phyloP scores from a whole-genome alignment of 2,888 invertebrate genomes.

The Eutolmus rufibarbis region DNA sequence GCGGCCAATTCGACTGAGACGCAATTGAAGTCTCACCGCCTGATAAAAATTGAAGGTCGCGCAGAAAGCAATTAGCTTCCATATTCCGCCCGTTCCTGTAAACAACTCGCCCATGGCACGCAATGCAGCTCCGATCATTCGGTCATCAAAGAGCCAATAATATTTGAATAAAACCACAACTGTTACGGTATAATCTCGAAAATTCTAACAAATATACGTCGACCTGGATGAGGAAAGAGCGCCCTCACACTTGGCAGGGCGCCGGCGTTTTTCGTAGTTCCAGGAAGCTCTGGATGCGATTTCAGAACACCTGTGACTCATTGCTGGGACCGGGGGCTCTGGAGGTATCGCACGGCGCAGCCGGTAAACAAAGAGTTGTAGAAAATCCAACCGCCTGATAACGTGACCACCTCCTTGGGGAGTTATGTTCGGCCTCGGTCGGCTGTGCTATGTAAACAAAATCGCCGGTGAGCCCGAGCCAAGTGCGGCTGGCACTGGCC shows the following conservation, averaged over 20 bases:
- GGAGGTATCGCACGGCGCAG: background rate
- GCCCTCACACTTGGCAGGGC: background rate
- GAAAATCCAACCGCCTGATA: background rate
- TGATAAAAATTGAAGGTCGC: background rate
- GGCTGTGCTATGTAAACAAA: background rate
- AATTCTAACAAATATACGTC: background rate
- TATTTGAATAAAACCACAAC: background rate
- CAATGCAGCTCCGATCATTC: background rate
- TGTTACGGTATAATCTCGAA: background rate
- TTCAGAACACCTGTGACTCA: background rate
- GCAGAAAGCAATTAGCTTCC: background rate
- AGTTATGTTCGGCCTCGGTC: background rate
- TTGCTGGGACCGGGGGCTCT: background rate
- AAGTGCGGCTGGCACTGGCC: background rate
- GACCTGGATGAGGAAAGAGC: background rate
- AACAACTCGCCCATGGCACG: background rate
- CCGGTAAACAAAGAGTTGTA: background rate
- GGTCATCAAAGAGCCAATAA: background rate
- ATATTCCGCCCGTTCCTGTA: background rate
- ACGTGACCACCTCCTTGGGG: background rate
- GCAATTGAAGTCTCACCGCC: background rate
- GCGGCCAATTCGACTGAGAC: background rate
- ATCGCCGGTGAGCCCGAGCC: background rate
- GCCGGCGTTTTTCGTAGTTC: background rate
- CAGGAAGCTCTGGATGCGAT: background rate